Conservation (phyloP, 2,888 invertebrate genomes). For the Zaprionus lineosus region DNA sequence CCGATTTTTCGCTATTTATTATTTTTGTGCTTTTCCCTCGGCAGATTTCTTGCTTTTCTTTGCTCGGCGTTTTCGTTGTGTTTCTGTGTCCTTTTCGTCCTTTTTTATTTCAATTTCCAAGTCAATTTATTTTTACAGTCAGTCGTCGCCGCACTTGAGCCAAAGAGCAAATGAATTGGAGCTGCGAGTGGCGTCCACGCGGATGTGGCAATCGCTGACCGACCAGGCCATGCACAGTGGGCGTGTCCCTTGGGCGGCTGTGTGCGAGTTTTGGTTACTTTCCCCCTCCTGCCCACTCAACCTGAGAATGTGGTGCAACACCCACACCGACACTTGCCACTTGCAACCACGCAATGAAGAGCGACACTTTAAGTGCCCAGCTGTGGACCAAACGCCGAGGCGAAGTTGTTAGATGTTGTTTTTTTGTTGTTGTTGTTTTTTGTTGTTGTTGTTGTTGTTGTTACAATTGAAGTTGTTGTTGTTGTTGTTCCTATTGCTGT, state of each 20-base stretch:
- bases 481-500: neutral
- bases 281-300: no score
- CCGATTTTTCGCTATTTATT: constrained; percentile 48
- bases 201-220: constrained; percentile 50
- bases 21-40: constrained; percentile 23
- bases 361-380: constrained; percentile 68
- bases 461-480: constrained; percentile 2
- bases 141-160: constrained; percentile 49
- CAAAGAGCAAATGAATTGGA: neutral
- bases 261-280: no score
- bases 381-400: constrained; percentile 32
- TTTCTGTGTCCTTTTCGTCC: no score
- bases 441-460: constrained; percentile 4
- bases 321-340: constrained; percentile 52
- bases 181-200: constrained; percentile 30
- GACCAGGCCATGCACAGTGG: constrained; percentile 37
- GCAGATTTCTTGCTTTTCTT: no score
- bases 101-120: constrained; percentile 73
- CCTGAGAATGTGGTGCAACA: constrained; percentile 20
- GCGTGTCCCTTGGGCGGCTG: constrained; percentile 23
- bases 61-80: no score
- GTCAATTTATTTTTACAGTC: constrained; percentile 76
- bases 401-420: constrained; percentile 57
- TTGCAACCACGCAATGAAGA: constrained; percentile 64
- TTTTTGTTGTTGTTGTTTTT: constrained; percentile 12